A percentile compares a stretch with the other conserved stretches of the same genome.
Conservation (phyloP, 2,113 vertebrate genomes). For the Siphamia tubifer region DNA sequence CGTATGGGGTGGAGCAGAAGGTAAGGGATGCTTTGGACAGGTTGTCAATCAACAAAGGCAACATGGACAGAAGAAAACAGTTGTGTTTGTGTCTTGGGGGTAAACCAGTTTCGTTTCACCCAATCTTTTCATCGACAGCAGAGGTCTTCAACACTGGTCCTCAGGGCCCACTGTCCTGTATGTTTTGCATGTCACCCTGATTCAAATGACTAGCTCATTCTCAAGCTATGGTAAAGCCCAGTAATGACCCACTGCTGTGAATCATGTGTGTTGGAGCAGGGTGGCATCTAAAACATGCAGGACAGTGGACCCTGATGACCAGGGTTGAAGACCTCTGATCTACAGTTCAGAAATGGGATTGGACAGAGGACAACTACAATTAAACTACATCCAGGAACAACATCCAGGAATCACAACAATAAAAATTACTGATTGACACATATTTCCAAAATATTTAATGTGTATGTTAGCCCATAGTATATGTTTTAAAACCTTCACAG, state of each 20-base stretch:
- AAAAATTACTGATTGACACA: neutral
- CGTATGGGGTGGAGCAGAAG: neutral
- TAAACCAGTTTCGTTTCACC: neutral
- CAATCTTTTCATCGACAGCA: neutral
- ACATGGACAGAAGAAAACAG: neutral
- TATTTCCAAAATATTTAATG: neutral
- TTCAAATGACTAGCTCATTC: too few relatives aligned
- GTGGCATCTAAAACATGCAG: too few relatives aligned
- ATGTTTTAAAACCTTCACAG: neutral
- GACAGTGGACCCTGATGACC: too few relatives aligned
- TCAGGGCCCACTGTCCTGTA: too few relatives aligned
- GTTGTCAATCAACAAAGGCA: constrained; percentile 11
- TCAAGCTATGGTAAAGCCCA: too few relatives aligned
- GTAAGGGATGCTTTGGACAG: neutral
- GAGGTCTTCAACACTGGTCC: too few relatives aligned
- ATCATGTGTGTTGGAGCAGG: too few relatives aligned
- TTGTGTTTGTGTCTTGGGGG: neutral
- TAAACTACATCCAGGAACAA: neutral
- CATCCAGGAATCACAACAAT: neutral
- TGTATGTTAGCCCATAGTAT: neutral
- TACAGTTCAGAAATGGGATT: neutral
- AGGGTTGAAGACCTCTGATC: too few relatives aligned
- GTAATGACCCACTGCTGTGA: too few relatives aligned
- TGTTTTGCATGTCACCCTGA: too few relatives aligned
- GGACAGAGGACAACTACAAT: neutral